A percentile compares a stretch with the other conserved stretches of the same genome.
Evolutionary conservation across 1,140 invertebrate genomes (phyloP).

Genomic region (Bombus difficillimus): DNA sequence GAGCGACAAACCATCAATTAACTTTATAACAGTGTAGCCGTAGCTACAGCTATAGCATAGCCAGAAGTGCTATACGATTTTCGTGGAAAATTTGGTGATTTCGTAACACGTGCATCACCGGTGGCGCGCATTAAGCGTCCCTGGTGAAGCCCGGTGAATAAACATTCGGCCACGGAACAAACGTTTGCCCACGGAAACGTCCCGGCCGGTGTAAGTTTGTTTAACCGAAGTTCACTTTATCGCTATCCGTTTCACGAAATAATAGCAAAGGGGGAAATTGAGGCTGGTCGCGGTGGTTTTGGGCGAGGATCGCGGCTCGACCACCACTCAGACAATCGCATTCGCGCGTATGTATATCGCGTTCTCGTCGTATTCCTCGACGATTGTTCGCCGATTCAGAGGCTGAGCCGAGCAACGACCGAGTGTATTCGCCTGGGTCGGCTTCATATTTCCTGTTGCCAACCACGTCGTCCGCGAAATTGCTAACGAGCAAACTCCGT

Average conservation of each 20-base stretch:
- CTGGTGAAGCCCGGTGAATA: not conserved
- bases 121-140: not conserved
- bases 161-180: constrained; percentile 11
- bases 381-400: constrained; percentile 41
- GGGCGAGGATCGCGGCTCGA: not conserved
- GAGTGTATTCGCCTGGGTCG: not conserved
- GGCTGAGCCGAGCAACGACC: not conserved
- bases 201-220: constrained; percentile 4
- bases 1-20: constrained; percentile 17
- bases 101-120: not conserved
- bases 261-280: constrained; percentile 15
- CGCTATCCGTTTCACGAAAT: constrained; percentile 32
- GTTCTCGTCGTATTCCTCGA: not conserved
- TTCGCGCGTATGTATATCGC: constrained; percentile 28
- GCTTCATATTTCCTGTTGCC: constrained; percentile 16
- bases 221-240: constrained; percentile 24
- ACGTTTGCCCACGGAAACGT: constrained; percentile 33
- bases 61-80: not conserved
- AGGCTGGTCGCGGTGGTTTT: not conserved
- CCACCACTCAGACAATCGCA: not conserved
- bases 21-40: not conserved
- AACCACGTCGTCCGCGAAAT: constrained; percentile 37
- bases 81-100: constrained; percentile 12
- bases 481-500: constrained; percentile 38
- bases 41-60: too few species aligned